Percentiles rank a stretch among this genome's conserved stretches.
These are phyloP conservation scores for Eudasyphora cyanicolor DNA, from an alignment of 2,888 invertebrate genomes.

Conservation along the genomic window DNA sequence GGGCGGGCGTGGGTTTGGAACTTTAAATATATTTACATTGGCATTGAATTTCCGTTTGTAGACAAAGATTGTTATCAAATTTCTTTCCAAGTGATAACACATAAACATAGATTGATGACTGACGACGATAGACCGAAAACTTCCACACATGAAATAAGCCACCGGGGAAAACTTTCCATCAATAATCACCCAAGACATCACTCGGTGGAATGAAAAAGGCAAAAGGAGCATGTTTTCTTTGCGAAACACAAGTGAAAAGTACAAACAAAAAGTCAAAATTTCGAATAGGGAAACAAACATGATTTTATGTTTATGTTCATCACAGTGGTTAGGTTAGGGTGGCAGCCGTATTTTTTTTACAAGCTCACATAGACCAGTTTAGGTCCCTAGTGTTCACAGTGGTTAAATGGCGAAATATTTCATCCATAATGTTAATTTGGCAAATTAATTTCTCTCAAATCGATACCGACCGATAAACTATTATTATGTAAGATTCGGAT, in stretches of 20 bases:
- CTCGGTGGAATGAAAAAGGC: too few relatives aligned
- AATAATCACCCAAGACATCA: neutral
- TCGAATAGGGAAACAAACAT: conserved; percentile 6
- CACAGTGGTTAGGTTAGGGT: too few relatives aligned
- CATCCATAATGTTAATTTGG: too few relatives aligned
- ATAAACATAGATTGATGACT: conserved; percentile 34
- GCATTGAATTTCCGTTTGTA: neutral
- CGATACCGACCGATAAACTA: too few relatives aligned
- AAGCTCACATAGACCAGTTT: too few relatives aligned
- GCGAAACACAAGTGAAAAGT: neutral
- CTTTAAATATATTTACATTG: conserved; percentile 4
- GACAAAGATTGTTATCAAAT: neutral
- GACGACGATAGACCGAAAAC: conserved; percentile 23
- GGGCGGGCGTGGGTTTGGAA: neutral
- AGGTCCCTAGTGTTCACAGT: too few relatives aligned
- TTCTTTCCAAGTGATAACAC: conserved; percentile 14
- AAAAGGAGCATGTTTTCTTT: conserved; percentile 2
- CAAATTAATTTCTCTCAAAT: too few relatives aligned
- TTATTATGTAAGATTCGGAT: too few relatives aligned
- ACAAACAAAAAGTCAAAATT: neutral
- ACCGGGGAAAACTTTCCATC: neutral
- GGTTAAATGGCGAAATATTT: too few relatives aligned
- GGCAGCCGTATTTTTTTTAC: too few relatives aligned
- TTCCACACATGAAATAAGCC: conserved; percentile 4
- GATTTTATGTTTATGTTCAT: too few relatives aligned